Conservation (phyloP, 2,113 vertebrate genomes). For the Lonchura striata region DNA sequence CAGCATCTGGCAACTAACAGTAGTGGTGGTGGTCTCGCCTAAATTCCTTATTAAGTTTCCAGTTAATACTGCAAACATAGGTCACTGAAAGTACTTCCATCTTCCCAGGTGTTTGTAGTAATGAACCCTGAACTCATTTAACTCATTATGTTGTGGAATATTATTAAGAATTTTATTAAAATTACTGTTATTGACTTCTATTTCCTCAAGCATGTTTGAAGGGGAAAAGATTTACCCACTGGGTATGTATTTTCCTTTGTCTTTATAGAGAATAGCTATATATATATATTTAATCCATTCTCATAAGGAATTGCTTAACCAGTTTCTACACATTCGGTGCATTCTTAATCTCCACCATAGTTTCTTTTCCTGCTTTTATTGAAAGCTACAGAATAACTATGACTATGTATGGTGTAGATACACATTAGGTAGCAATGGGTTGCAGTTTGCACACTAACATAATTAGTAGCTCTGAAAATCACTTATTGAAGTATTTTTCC, state of each 20-base stretch:
- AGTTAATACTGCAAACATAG: not conserved
- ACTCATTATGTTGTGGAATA: not conserved
- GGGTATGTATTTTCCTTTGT: not conserved
- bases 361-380: not conserved
- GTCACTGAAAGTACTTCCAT: not conserved
- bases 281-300: not conserved
- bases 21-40: not conserved
- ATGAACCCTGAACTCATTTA: not conserved
- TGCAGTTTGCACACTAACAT: not conserved
- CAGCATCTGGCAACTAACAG: not conserved
- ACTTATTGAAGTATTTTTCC: not conserved
- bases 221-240: not conserved
- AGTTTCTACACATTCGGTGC: not conserved
- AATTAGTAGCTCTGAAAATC: not conserved
- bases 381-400: not conserved
- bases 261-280: not conserved
- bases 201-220: not conserved
- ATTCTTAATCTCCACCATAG: not conserved
- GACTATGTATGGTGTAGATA: not conserved
- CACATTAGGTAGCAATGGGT: not conserved
- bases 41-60: not conserved
- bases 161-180: not conserved
- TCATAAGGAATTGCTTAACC: not conserved
- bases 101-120: not conserved
- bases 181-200: not conserved